Conservation (phyloP, 2,113 vertebrate genomes). For the Cavia aperea region DNA sequence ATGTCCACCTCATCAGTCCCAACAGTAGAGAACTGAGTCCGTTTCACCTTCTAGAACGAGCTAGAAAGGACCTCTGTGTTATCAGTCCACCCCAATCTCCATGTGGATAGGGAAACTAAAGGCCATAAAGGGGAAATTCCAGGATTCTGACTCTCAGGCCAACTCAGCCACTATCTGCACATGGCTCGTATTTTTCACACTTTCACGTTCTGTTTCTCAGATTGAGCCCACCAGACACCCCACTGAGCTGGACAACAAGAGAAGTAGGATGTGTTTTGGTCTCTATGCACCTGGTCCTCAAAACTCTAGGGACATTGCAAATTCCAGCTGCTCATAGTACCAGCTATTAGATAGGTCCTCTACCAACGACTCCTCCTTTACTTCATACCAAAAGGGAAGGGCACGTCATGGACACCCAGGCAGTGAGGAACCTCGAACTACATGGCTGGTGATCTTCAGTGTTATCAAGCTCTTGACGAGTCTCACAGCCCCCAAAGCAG, state of each 20-base stretch:
- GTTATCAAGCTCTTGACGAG: neutral
- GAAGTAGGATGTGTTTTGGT: neutral
- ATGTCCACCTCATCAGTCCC: neutral
- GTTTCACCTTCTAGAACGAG: neutral
- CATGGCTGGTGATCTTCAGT: neutral
- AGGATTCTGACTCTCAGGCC: neutral
- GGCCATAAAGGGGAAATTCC: neutral
- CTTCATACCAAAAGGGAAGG: neutral
- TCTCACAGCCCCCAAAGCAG: neutral
- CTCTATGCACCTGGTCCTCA: neutral
- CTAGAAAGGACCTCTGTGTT: neutral
- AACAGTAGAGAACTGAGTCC: neutral
- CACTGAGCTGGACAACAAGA: neutral
- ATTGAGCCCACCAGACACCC: neutral
- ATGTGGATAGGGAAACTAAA: neutral
- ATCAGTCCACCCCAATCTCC: neutral
- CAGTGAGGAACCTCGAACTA: neutral
- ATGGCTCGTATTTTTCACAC: neutral
- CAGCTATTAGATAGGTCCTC: neutral
- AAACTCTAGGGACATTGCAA: neutral
- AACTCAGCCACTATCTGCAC: neutral
- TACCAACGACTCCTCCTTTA: neutral
- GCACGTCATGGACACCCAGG: neutral
- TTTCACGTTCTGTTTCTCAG: neutral
- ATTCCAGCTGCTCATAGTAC: neutral